These are phyloP conservation scores for Cephus pygmeus DNA, from an alignment of 2,888 invertebrate genomes.

Conservation along the genomic window DNA sequence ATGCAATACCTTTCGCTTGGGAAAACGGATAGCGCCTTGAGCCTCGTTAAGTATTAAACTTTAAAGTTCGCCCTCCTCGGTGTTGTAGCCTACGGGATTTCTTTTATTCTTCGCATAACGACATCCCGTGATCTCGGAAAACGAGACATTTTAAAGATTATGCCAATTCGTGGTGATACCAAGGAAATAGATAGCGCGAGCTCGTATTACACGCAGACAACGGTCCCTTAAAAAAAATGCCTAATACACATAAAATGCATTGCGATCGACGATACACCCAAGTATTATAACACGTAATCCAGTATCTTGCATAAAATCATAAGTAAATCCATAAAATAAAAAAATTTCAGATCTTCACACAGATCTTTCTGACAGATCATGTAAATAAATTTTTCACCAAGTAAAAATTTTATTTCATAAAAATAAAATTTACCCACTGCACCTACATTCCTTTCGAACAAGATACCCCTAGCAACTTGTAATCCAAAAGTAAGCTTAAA, in stretches of 20 bases:
- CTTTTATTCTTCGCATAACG: conserved; percentile 45
- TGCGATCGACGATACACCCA: not conserved
- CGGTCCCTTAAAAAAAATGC: not conserved
- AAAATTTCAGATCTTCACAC: not conserved
- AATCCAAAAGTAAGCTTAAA: conserved; percentile 16
- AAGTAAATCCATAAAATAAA: not conserved
- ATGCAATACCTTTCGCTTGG: conserved; percentile 44
- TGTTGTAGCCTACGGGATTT: conserved; percentile 18
- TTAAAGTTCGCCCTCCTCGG: conserved; percentile 43
- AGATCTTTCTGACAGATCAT: too few species aligned
- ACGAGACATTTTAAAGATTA: conserved; percentile 63
- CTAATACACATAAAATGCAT: not conserved
- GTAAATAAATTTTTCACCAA: too few species aligned
- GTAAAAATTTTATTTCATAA: too few species aligned
- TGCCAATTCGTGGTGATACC: conserved; percentile 49
- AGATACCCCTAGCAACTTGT: not conserved
- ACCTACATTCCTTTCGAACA: not conserved
- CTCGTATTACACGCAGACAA: not conserved
- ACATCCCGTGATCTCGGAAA: conserved; percentile 48
- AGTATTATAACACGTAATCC: not conserved
- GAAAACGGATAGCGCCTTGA: conserved; percentile 31
- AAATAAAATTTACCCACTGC: not conserved
- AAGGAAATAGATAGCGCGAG: not conserved
- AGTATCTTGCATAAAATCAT: not conserved
- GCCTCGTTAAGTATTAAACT: conserved; percentile 62